Conservation (phyloP, 1,140 invertebrate species). For the Drosophila jambulina region DNA sequence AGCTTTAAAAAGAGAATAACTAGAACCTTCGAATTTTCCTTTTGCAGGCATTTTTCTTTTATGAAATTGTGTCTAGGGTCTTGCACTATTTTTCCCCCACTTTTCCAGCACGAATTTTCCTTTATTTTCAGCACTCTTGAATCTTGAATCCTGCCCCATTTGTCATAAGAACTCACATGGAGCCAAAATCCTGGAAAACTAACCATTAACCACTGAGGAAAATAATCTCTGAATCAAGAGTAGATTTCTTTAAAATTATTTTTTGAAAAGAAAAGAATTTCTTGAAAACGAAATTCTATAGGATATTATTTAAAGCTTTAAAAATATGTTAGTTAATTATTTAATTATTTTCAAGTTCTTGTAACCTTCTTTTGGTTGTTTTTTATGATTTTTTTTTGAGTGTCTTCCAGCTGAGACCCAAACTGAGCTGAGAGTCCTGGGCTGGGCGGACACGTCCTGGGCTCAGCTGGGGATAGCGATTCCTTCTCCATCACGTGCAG, state of each 20-base stretch:
- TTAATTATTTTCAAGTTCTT: neutral
- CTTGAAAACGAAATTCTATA: too few relatives aligned
- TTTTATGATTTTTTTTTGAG: neutral
- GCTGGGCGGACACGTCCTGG: conserved; percentile 31
- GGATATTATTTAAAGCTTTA: neutral
- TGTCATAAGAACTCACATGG: conserved; percentile 40
- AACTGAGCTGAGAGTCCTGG: conserved; percentile 9
- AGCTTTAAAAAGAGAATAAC: neutral
- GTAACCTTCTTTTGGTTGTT: neutral
- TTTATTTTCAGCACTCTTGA: conserved; percentile 32
- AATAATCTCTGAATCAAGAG: neutral
- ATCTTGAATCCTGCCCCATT: conserved; percentile 35
- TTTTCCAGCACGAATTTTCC: conserved; percentile 12
- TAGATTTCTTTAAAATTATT: too few relatives aligned
- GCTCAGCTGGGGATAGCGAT: conserved; percentile 26
- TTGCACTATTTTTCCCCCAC: neutral
- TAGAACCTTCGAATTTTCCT: neutral
- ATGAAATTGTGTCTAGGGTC: neutral
- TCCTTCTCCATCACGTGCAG: conserved; percentile 69
- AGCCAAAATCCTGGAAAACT: conserved; percentile 16
- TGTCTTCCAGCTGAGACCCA: conserved; percentile 31
- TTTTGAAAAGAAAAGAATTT: too few relatives aligned
- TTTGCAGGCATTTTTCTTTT: conserved; percentile 1
- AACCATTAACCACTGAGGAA: conserved; percentile 24
- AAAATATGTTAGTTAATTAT: neutral